phyloP scores from a whole-genome alignment of 2,113 vertebrate species.

The Phodopus roborovskii region DNA sequence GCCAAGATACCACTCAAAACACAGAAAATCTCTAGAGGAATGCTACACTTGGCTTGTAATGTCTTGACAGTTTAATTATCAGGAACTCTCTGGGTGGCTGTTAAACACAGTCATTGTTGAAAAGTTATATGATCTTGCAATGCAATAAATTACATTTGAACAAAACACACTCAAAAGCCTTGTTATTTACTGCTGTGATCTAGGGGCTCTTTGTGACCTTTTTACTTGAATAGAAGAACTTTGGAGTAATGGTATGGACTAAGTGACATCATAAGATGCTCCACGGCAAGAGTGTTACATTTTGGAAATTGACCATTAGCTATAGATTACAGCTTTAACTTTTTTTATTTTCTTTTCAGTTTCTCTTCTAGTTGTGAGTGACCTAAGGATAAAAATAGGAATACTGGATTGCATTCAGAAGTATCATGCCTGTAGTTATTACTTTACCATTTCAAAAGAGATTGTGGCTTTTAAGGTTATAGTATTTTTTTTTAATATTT shows the following conservation, averaged over 20 bases:
- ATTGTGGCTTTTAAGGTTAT: neutral
- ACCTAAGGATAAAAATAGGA: neutral
- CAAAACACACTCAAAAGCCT: conserved; percentile 13
- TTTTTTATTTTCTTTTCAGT: neutral
- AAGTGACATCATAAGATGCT: neutral
- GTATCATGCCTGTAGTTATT: neutral
- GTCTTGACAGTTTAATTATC: conserved; percentile 7
- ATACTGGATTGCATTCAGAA: conserved; percentile 5
- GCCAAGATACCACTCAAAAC: neutral
- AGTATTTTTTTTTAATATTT: neutral
- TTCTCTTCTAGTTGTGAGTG: neutral
- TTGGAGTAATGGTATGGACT: neutral
- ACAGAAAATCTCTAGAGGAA: neutral
- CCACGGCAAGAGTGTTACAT: neutral
- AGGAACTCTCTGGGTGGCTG: neutral
- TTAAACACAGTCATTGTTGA: neutral
- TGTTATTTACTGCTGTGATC: neutral
- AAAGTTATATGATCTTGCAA: conserved; percentile 24
- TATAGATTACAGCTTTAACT: neutral
- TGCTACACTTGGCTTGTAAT: neutral
- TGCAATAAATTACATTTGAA: conserved; percentile 4
- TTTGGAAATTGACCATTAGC: neutral
- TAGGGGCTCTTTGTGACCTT: neutral
- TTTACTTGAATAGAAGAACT: neutral
- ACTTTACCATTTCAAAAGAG: neutral